phyloP scores from a whole-genome alignment of 2,797 vertebrate genomes.

The Capromys pilorides region DNA sequence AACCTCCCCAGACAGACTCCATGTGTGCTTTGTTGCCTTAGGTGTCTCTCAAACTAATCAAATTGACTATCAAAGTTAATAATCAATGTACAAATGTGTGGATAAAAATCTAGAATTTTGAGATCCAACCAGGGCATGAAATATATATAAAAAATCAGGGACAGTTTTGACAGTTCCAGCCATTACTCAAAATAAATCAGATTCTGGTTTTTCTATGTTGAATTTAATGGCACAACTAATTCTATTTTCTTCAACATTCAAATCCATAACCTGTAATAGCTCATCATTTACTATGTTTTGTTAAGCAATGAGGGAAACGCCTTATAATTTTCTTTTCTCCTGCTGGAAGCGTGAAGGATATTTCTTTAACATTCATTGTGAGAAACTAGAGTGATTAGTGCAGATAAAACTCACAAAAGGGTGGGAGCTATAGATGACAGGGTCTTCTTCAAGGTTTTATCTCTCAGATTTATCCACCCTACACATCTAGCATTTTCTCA shows the following conservation, averaged over 20 bases:
- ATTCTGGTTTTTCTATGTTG: neutral
- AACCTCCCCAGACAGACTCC: neutral
- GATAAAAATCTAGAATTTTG: neutral
- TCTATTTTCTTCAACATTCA: neutral
- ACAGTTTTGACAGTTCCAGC: neutral
- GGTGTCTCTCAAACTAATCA: neutral
- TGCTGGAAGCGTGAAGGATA: neutral
- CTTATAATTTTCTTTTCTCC: neutral
- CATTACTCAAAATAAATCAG: neutral
- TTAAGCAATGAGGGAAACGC: neutral
- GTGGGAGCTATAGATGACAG: neutral
- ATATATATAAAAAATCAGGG: too few species aligned
- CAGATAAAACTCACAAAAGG: neutral
- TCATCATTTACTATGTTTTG: neutral
- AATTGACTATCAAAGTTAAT: neutral
- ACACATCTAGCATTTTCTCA: neutral
- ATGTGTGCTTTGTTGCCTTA: neutral
- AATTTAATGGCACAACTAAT: neutral
- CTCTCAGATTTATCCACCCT: neutral
- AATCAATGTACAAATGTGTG: neutral
- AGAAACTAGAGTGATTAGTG: neutral
- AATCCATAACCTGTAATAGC: neutral
- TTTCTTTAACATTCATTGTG: neutral
- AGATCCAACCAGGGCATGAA: neutral
- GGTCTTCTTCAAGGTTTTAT: neutral